Evolutionary conservation across 2,888 invertebrate species (phyloP), one percentile per base, ranked within the genome.

Genomic region (Sinohyriopsis cumingii): DNA sequence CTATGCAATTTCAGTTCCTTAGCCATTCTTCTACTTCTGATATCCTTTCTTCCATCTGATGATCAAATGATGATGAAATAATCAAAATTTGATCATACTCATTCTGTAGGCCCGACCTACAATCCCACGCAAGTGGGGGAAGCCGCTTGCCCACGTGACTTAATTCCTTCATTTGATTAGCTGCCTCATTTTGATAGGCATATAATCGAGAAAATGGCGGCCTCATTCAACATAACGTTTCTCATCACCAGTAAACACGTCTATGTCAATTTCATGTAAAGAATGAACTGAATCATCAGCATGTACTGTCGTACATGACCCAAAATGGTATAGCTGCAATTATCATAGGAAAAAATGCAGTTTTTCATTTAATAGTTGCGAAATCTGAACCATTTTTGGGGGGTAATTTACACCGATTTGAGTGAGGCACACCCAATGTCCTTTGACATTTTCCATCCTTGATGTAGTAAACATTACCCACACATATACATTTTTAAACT

Each of bases 1-100:
- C 97, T 98, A 92, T 97, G 96, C 92, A 98, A 93, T 92, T 95
- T 94, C 92, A 98, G 93, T 93, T 96, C 96, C 83, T 82, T 78
- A 67, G 76, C 75, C 82, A 82, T 83, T 59, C 69, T 76, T 73
- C 65, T 65, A 72, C 64, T 67, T 67, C 68, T 69, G 65, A 67
- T 72, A 71, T 73, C 59, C 71, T 76, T 73, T 69, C 65, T 64
- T 62, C 77, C 82, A 77, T 80, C 76, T 77, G 77, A 82, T 80
- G 79, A 77, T 80, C 80, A 81, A 82, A 79, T 76, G 75, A 68
- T 78, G 76, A 76, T 76, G 66, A 73, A 67, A 71, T 72, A 72
- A 68, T 79, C 77, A 76, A 73, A 78, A 79, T 81, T 79, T 81
- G 20, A 56, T n/a, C 24, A 76, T 75, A 76, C 80, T 76, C 77